Evolutionary conservation across 1,140 invertebrate genomes (phyloP).

Genomic region (Oscheius sp.): DNA sequence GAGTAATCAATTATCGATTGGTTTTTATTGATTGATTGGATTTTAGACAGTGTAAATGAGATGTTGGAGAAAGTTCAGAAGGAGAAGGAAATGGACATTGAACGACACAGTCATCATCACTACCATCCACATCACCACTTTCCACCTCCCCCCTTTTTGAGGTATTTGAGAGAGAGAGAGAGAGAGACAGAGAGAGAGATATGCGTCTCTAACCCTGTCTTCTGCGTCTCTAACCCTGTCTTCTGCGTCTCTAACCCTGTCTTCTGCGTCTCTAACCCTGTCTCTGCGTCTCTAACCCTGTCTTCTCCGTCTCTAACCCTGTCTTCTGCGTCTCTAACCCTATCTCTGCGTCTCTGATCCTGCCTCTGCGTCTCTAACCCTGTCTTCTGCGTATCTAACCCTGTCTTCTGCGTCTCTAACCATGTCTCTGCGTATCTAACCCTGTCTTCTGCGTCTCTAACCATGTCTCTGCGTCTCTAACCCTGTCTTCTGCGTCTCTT

Average conservation of each 20-base stretch:
- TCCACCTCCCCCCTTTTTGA: neutral
- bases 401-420: no score
- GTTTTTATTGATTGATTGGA: no score
- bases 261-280: neutral
- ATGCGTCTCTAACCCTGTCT: neutral
- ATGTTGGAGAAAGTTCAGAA: neutral
- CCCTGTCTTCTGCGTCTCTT: no score
- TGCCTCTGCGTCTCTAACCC: neutral
- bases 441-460: no score
- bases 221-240: neutral
- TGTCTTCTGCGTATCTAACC: no score
- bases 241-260: neutral
- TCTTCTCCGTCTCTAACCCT: neutral
- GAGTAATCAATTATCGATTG: no score
- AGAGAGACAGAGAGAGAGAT: no score
- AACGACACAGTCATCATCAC: neutral
- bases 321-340: neutral
- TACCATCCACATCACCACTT: constrained; percentile 6
- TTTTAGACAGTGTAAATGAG: neutral
- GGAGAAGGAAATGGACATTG: neutral
- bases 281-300: neutral
- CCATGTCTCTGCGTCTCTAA: no score
- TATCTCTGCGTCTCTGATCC: neutral
- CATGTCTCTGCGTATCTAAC: no score
- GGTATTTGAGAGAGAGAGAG: neutral